Percentiles rank a stretch among this genome's conserved stretches.
Evolutionary conservation across 2,888 invertebrate genomes (phyloP).

Genomic region (Unio pictorum): DNA sequence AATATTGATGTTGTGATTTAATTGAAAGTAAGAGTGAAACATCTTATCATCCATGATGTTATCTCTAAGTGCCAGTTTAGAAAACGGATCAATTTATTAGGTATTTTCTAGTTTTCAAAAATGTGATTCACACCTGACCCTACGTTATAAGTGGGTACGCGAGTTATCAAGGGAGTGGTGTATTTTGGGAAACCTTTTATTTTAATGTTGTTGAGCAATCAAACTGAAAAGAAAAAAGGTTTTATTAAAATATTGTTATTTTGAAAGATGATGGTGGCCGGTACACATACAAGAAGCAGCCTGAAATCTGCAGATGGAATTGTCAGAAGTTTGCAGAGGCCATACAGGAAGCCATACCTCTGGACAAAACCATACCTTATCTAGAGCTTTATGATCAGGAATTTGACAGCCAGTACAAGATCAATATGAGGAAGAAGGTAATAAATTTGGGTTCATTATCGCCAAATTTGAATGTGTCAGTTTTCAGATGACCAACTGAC

Average conservation of each 20-base stretch:
- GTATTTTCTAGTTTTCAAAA: no score
- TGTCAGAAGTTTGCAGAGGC: slow-evolving; percentile 77
- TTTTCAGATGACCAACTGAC: background rate
- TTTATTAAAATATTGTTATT: background rate
- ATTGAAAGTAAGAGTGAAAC: no score
- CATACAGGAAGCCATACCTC: slow-evolving; percentile 73
- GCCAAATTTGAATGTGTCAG: no score
- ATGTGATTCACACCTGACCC: no score
- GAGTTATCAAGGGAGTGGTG: no score
- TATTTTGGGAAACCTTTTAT: no score
- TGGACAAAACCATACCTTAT: slow-evolving; percentile 55
- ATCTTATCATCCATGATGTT: no score
- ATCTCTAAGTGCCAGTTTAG: no score
- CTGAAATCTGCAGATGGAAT: slow-evolving; percentile 79
- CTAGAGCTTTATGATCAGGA: slow-evolving; percentile 68
- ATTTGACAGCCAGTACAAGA: slow-evolving; percentile 64
- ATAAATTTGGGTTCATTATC: slow-evolving; percentile 25
- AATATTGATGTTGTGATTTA: no score
- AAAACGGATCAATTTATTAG: no score
- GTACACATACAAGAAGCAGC: slow-evolving; percentile 78
- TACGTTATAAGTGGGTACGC: no score
- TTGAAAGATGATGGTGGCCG: slow-evolving; percentile 75
- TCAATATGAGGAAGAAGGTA: slow-evolving; percentile 75
- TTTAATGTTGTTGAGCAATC: no score
- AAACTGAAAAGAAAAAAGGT: background rate